A percentile compares a stretch with the other conserved stretches of the same genome.
Conservation (phyloP, 2,797 vertebrate species). For the Melanotaenia boesemani region DNA sequence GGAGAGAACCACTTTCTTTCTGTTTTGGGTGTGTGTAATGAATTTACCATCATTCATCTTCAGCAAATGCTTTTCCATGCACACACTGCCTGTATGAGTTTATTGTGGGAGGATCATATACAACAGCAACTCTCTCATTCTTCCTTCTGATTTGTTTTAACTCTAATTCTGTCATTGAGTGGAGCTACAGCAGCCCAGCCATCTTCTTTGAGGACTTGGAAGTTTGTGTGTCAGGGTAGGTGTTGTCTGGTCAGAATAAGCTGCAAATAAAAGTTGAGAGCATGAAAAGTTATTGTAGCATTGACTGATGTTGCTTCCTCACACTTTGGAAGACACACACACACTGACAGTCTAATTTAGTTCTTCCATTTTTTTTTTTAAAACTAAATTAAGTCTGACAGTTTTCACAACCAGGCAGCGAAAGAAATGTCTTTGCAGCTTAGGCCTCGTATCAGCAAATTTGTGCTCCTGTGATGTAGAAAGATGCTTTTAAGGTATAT, state of each 20-base stretch:
- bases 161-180: constrained; percentile 22
- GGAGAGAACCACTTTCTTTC: constrained; percentile 36
- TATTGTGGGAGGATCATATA: neutral
- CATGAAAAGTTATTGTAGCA: constrained; percentile 1
- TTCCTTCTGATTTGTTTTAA: constrained; percentile 8
- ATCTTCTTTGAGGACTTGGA: constrained; percentile 54
- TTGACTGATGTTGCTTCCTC: constrained; percentile 32
- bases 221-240: constrained; percentile 14
- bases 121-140: constrained; percentile 19
- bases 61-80: constrained; percentile 6
- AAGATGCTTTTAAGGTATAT: constrained; percentile 52
- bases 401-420: neutral
- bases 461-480: constrained; percentile 8
- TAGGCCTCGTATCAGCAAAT: constrained; percentile 37
- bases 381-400: constrained; percentile 11
- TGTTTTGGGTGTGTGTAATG: constrained; percentile 1
- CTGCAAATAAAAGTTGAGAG: constrained; percentile 27
- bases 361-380: neutral
- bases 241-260: constrained; percentile 35
- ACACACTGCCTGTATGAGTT: constrained; percentile 19
- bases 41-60: constrained; percentile 7
- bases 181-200: constrained; percentile 37
- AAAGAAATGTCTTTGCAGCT: constrained; percentile 23
- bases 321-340: constrained; percentile 25
- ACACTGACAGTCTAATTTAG: constrained; percentile 5